These are phyloP conservation scores for Tipula confusa DNA, from an alignment of 2,888 invertebrate species.

Conservation along the genomic window DNA sequence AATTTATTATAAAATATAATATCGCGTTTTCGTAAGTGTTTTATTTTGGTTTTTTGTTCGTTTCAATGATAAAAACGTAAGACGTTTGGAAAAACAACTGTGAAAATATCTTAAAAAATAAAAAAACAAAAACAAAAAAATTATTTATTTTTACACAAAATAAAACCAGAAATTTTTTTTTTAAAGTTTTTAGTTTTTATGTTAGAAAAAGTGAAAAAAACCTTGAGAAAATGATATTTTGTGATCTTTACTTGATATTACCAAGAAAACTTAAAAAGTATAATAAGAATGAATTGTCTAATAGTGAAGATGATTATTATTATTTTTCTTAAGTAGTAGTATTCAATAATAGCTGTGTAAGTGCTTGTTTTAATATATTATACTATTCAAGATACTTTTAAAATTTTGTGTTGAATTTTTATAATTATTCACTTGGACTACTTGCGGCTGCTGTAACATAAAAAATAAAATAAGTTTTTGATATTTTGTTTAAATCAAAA, in stretches of 20 bases:
- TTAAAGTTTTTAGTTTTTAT: constrained; percentile 3
- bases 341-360: neutral
- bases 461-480: neutral
- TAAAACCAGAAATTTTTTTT: neutral
- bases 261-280: neutral
- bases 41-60: neutral
- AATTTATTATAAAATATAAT: neutral
- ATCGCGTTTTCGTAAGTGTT: neutral
- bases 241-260: constrained; percentile 25
- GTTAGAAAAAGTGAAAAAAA: constrained; percentile 14
- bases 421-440: neutral
- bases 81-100: neutral
- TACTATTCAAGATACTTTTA: neutral
- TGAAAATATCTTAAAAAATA: neutral
- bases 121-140: neutral
- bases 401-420: neutral
- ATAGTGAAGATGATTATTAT: neutral
- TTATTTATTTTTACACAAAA: neutral
- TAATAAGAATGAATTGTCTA: neutral
- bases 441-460: neutral
- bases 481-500: neutral
- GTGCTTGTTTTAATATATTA: neutral
- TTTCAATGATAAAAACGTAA: too few relatives aligned
- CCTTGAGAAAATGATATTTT: constrained; percentile 25
- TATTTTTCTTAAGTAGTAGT: neutral